These are phyloP conservation scores for Malachius bipustulatus DNA, from an alignment of 2,888 invertebrate species.

Conservation along the genomic window DNA sequence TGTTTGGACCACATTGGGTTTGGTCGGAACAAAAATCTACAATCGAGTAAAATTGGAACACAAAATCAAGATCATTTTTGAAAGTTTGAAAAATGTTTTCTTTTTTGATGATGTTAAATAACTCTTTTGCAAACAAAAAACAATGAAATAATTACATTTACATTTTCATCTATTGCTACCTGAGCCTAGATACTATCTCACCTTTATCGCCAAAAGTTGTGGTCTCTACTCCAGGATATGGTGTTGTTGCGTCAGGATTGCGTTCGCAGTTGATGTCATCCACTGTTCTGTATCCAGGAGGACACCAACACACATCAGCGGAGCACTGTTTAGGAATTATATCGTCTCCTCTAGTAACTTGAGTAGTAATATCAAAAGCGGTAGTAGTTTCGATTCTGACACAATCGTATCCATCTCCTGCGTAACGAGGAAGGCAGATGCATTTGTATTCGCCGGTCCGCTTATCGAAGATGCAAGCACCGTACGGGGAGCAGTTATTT, in stretches of 20 bases:
- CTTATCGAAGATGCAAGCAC: conserved; percentile 34
- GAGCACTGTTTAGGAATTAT: conserved; percentile 32
- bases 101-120: too few species aligned
- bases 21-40: too few species aligned
- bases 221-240: conserved; percentile 10
- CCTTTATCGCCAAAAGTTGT: conserved; percentile 2
- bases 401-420: conserved; percentile 41
- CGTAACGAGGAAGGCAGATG: conserved; percentile 40
- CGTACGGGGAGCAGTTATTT: conserved; percentile 47
- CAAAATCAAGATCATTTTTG: too few species aligned
- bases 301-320: conserved; percentile 47
- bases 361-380: conserved; percentile 16
- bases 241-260: conserved; percentile 14
- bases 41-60: too few species aligned
- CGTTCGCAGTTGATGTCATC: conserved; percentile 23
- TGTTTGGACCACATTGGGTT: too few species aligned
- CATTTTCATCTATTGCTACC: too few species aligned
- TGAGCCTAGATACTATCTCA: too few species aligned
- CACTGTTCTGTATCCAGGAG: conserved; percentile 38
- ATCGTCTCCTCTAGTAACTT: conserved; percentile 14
- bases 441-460: conserved; percentile 34
- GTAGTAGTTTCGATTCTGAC: conserved; percentile 24
- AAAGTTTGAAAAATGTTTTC: too few species aligned
- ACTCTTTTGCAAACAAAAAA: too few species aligned
- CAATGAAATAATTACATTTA: too few species aligned